Evolutionary conservation across 2,797 vertebrate genomes (phyloP).

Genomic region (Sciurus vulgaris): DNA sequence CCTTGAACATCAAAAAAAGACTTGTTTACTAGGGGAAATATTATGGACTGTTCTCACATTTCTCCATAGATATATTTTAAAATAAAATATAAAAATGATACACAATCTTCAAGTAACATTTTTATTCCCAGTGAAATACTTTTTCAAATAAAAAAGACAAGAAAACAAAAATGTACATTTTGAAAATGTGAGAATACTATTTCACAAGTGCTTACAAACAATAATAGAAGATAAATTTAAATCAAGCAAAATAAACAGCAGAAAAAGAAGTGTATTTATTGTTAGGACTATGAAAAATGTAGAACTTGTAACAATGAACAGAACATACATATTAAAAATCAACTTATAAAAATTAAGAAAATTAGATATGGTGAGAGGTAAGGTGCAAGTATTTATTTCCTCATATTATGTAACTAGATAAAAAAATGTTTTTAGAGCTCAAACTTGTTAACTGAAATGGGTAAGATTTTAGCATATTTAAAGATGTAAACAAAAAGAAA

Average conservation of each 20-base stretch:
- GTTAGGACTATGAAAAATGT: not conserved
- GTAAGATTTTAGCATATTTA: not conserved
- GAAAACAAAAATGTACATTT: not conserved
- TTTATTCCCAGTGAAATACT: conserved; percentile 1
- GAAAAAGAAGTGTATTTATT: not conserved
- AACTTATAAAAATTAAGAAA: not conserved
- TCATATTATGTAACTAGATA: not conserved
- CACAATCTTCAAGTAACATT: not conserved
- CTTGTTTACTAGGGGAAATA: not conserved
- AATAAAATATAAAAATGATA: not conserved
- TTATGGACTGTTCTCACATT: not conserved
- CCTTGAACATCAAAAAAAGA: not conserved
- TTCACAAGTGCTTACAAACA: not conserved
- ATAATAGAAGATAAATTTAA: not conserved
- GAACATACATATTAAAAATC: not conserved
- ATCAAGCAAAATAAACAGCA: too few relatives aligned
- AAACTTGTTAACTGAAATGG: not conserved
- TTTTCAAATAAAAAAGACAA: not conserved
- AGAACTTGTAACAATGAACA: not conserved
- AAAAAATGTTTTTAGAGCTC: not conserved
- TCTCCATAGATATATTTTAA: not conserved
- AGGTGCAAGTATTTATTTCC: not conserved
- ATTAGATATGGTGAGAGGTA: not conserved
- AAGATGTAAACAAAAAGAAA: not conserved
- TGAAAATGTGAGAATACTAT: not conserved